Evolutionary conservation across 2,113 vertebrate genomes (phyloP), one percentile per base, ranked within the genome.

Genomic region (Myrmecobius fasciatus): DNA sequence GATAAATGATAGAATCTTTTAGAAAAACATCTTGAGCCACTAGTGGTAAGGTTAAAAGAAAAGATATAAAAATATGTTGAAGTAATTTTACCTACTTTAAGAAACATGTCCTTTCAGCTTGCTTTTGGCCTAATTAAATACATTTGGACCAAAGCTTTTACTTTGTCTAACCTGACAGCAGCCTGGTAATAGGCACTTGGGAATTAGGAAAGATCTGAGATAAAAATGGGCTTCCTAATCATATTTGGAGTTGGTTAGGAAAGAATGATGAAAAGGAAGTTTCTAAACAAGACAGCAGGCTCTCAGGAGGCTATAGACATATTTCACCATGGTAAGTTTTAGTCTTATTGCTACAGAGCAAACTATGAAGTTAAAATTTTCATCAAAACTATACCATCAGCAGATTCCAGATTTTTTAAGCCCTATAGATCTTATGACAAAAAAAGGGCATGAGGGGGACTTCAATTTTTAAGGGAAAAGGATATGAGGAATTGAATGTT

Each of bases 191-290:
- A 94, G 75, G 52, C 52, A 2, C 89, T 92, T 52, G 94, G 91
- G 91, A 11, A 36, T 93, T 96, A 11, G 60, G 56, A 25, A 75
- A 88, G 20, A 52, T 88, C 9, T 11, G 26, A 96, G 52, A 91
- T 93, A 12, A 53, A 96, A 97, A 92, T 89, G 67, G 94, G 14
- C 60, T 93, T 97, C 93, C 95, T 93, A 12, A 0, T 92, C 67
- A 93, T 52, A 93, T 89, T 54, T 95, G 93, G 53, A 54, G 54
- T 95, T 96, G 93, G 90, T 90, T 91, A 75, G 51, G 89, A 52
- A 52, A 89, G n/a, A 49, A 31, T 36, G 17, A 0, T 22, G 26
- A 90, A 12, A 53, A 31, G 43, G 54, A 54, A 53, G 24, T 54
- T 20, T 54, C 26, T 67, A 75, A 88, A 53, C 28, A 0, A 2